Conservation (phyloP, 64 coral and sea anemone species). For the Stichodactyla helianthus region DNA sequence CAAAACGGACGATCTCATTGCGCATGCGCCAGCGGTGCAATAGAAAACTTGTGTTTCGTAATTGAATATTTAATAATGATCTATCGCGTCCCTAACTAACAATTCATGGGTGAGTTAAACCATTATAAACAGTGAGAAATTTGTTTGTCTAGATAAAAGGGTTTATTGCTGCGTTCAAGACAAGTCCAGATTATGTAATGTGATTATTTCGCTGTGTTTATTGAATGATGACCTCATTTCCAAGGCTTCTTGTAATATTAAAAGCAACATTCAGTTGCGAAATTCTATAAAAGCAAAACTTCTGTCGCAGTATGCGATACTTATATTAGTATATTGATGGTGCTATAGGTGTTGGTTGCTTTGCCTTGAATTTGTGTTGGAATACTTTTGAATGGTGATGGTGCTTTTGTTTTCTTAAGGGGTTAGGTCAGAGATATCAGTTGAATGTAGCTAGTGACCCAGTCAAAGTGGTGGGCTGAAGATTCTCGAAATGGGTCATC, state of each 20-base stretch:
- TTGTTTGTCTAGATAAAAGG: not conserved
- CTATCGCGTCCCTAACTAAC: not conserved
- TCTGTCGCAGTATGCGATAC: not conserved
- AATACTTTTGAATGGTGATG: not conserved
- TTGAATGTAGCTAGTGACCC: not conserved
- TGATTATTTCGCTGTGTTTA: not conserved
- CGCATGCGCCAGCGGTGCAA: not conserved
- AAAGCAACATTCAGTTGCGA: not conserved
- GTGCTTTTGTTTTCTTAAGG: not conserved
- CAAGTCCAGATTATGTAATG: not conserved
- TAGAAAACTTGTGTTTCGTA: not conserved
- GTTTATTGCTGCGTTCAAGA: not conserved
- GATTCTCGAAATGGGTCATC: not conserved
- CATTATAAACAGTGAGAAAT: not conserved
- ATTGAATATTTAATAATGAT: not conserved
- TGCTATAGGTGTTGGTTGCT: not conserved
- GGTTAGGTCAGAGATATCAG: not conserved
- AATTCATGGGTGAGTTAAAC: conserved; percentile 2
- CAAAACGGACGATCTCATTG: not conserved
- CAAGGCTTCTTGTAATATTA: not conserved
- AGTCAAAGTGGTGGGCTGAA: not conserved
- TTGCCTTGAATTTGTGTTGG: not conserved
- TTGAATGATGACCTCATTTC: not conserved
- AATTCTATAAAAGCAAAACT: not conserved
- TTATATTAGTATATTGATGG: not conserved